Evolutionary conservation across 2,113 vertebrate species (phyloP), one percentile per base, ranked within the genome.

Genomic region (Pachycephala philippinensis): DNA sequence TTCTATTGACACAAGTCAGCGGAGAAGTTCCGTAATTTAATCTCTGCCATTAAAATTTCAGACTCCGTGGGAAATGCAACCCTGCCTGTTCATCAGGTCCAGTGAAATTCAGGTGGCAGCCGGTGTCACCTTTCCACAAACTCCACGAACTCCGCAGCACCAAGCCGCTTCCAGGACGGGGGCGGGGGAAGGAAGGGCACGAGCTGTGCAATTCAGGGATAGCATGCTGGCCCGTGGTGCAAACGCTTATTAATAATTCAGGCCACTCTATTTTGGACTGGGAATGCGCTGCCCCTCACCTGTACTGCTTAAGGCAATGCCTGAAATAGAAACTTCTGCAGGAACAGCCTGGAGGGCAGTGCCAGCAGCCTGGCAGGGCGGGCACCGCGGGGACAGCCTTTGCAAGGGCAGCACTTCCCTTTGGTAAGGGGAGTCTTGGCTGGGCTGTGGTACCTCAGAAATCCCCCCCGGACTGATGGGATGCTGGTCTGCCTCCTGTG

Each of bases 1-100:
- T 69, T 40, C 4, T 21, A 65, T 33, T 95, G 92, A 84, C 87
- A 84, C 71, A 86, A 42, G 91, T 37, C 50, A 95, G 68, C 2
- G 5, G 87, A 96, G 87, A 80, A 88, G 85, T 96, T 96, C 92
- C 28, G 92, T 96, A 96, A 96, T 27, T 60, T 40, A 95, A 97
- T 93, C 96, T 44, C 76, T 7, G 30, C 40, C 92, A 77, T 94
- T 95, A 92, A 88, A 70, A 77, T 93, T 95, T 93, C 95, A 94
- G 81, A 39, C 79, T 86, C 39, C 53, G 8, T 1, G 26, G 75
- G 87, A 83, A 94, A 96, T 94, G 87, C 78, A 63, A 42, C 68
- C 75, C 56, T 92, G 90, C 95, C 93, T 93, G 96, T 93, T 97
- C 50, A 6, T 85, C 95, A 65, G 72, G 93, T 71, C 87, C 71